Conservation (phyloP, 64 coral and sea anemone genomes). For the Hydrozoanthus tunicans region DNA sequence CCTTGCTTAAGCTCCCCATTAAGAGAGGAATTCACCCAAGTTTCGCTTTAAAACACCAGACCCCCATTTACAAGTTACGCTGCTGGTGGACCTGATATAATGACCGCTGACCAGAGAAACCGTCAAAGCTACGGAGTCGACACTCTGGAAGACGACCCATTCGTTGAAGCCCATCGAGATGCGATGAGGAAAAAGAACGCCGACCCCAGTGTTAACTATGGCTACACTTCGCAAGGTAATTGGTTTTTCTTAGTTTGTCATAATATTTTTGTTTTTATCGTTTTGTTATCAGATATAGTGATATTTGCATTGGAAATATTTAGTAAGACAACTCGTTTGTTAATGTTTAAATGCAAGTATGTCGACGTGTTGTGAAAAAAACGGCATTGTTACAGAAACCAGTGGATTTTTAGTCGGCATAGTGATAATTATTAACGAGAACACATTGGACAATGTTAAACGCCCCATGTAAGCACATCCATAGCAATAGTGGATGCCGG, state of each 20-base stretch:
- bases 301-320: background rate
- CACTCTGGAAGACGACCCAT: constrained; percentile 86
- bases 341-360: too few species aligned
- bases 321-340: too few species aligned
- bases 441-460: too few species aligned
- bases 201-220: constrained; percentile 75
- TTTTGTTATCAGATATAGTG: background rate
- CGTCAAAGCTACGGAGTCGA: constrained; percentile 69
- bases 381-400: too few species aligned
- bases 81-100: constrained; percentile 66
- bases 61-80: constrained; percentile 64
- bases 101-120: constrained; percentile 13
- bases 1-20: too few species aligned
- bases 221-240: constrained; percentile 87
- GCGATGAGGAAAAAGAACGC: constrained; percentile 73
- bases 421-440: too few species aligned
- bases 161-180: constrained; percentile 81
- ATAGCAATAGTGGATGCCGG: too few species aligned
- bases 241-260: background rate
- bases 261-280: background rate
- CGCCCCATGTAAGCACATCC: too few species aligned
- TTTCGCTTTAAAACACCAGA: background rate
- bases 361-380: too few species aligned
- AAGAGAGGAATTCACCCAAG: background rate
- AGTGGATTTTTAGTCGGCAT: too few species aligned